These are phyloP conservation scores for Semibalanus balanoides DNA, from an alignment of 1,140 invertebrate species.

Conservation along the genomic window DNA sequence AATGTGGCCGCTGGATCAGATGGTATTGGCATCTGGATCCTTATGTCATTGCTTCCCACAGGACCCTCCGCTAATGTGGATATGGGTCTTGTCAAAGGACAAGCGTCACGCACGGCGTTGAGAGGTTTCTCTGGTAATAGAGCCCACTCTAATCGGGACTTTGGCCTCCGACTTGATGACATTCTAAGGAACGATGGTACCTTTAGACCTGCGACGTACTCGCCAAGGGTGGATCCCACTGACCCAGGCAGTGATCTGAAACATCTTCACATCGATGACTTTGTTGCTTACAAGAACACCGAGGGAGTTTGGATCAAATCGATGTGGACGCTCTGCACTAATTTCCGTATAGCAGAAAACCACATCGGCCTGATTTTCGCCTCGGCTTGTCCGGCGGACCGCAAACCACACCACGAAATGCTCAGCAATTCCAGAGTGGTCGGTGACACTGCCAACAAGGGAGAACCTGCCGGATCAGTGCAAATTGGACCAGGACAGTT, in stretches of 20 bases:
- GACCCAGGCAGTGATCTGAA: background rate
- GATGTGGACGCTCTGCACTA: background rate
- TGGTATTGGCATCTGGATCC: background rate
- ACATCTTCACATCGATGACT: background rate
- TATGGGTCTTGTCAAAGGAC: background rate
- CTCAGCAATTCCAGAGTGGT: background rate
- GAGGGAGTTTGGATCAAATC: background rate
- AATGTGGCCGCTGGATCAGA: background rate
- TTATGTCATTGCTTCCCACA: background rate
- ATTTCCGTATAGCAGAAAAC: background rate
- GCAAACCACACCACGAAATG: too few species aligned
- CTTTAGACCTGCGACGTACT: background rate
- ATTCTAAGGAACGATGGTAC: background rate
- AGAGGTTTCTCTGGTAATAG: background rate
- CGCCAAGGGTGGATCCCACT: background rate
- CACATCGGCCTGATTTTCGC: too few species aligned
- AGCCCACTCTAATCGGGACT: background rate
- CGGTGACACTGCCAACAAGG: background rate
- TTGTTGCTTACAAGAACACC: background rate
- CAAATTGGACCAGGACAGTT: background rate
- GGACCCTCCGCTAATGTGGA: background rate
- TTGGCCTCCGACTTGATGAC: background rate
- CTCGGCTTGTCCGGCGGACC: too few species aligned
- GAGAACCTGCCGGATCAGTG: background rate
- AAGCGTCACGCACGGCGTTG: background rate